Conservation (phyloP, 2,888 invertebrate species). For the Psylliodes chrysocephalus region DNA sequence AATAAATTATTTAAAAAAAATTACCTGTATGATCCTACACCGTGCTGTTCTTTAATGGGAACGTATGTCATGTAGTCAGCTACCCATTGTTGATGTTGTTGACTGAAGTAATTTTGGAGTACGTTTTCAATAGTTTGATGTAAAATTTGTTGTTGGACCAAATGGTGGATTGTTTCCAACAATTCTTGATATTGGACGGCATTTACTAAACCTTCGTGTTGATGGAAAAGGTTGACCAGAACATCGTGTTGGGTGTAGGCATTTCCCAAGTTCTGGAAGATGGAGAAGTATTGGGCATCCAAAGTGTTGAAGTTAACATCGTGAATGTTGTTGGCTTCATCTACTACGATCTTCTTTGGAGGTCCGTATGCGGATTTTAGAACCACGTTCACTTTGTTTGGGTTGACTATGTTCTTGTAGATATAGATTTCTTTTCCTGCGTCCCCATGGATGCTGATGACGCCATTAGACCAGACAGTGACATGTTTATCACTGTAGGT, state of each 20-base stretch:
- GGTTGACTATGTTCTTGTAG: background rate
- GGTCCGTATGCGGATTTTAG: background rate
- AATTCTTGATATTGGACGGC: constrained; percentile 35
- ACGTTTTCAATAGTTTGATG: background rate
- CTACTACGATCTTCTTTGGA: background rate
- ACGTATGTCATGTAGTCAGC: background rate
- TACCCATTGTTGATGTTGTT: background rate
- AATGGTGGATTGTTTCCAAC: constrained; percentile 35
- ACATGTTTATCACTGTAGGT: background rate
- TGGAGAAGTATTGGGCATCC: background rate
- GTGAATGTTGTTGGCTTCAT: background rate
- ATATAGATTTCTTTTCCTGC: constrained; percentile 11
- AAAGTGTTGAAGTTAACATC: constrained; percentile 1
- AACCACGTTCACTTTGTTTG: background rate
- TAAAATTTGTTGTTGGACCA: constrained; percentile 38
- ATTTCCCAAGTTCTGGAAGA: background rate
- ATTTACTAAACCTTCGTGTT: constrained; percentile 40
- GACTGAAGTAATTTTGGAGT: background rate
- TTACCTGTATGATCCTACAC: too few relatives aligned
- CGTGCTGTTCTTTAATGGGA: background rate
- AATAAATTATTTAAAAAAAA: background rate
- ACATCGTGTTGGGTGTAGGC: constrained; percentile 30
- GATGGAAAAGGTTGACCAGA: constrained; percentile 35
- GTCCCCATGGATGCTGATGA: background rate
- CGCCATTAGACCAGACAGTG: constrained; percentile 1